Evolutionary conservation across 2,888 invertebrate species (phyloP), one percentile per base, ranked within the genome.

Genomic region (Microdon myrmicae): DNA sequence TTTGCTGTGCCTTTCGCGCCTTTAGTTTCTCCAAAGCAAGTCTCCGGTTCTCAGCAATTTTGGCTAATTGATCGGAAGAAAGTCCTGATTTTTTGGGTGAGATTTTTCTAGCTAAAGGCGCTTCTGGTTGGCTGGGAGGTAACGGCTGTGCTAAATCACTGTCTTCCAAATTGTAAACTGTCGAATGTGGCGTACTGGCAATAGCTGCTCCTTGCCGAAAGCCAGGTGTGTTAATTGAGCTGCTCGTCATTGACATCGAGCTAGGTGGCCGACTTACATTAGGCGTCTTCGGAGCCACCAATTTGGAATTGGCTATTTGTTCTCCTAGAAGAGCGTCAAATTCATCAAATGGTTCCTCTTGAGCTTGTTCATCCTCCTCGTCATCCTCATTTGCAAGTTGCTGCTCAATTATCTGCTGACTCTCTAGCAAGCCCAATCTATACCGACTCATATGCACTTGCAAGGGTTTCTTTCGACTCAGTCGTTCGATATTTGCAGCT

Each of bases 381-480:
- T 72, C 75, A 5, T 82, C 83, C 1, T 83, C 82, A 10, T 84
- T 84, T 14, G 80, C 79, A 14, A 83, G 80, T 16, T 79, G 78
- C 35, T 82, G 79, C 0, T 78, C 75, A 1, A 67, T 69, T 0
- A 79, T 73, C 3, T 72, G 68, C n/a, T 74, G 54, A 12, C 68
- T 64, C 80, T 85, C 44, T 77, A 83, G 23, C 77, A 75, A 47
- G 80, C 79, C 81, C 73, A 75, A 29, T 81, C 80, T 72, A 84
- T 83, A 70, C 85, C 84, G 72, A 85, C 88, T 78, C 35, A 91
- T 80, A 67, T 88, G 86, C 0, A 87, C 86, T 81, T 90, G 87
- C 8, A 95, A 86, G 29, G 87, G 83, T 71, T 86, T 90, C 74
- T 94, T 96, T 38, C 84, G 83, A 0, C 96, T 96, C 1, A 97